Evolutionary conservation across 2,797 vertebrate species (phyloP), one percentile per base, ranked within the genome.

Genomic region (Sphenopsis melanotis): DNA sequence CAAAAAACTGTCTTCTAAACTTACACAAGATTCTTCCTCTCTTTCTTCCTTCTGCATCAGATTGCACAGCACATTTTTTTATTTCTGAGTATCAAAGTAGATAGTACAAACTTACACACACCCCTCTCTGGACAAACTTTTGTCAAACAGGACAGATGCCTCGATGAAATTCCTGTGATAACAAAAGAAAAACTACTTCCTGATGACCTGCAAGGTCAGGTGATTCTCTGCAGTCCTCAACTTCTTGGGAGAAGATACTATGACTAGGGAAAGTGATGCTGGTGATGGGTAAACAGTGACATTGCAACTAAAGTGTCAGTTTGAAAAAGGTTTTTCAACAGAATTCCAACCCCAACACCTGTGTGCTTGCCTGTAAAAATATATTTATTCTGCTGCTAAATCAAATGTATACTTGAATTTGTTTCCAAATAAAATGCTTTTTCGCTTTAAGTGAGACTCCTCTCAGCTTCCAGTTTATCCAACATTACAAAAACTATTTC

Each of bases 21-120:
- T 53, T 46, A 30, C 0, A 0, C 9, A 63, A 27, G 6, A 34
- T 15, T 42, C 14, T 32, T 34, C 20, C 16, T 15, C 23, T 42
- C 11, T 44, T 55, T 66, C 13, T 66, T 83, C 42, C 6, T 79
- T 12, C 55, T 32, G 39, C 22, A 32, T 39, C 39, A 56, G 39
- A 66, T 2, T 21, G 12, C 42, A 41, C 7, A 27, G 18, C 34
- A 36, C 4, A 8, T 42, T 19, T 23, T 46, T 37, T 29, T 34
- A 41, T 34, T 42, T n/a, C 13, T 23, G 18, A 11, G 10, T 5
- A 18, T 24, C 37, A 34, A 68, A 65, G 26, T 5, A 37, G 10
- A 37, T 4, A 47, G 2, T 10, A 63, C 24, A 72, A 63, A 77
- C 19, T 44, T 24, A 29, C 32, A 72, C 32, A 72, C 22, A 23